Evolutionary conservation across 2,888 invertebrate species (phyloP).

Genomic region (Hyppa rectilinea): DNA sequence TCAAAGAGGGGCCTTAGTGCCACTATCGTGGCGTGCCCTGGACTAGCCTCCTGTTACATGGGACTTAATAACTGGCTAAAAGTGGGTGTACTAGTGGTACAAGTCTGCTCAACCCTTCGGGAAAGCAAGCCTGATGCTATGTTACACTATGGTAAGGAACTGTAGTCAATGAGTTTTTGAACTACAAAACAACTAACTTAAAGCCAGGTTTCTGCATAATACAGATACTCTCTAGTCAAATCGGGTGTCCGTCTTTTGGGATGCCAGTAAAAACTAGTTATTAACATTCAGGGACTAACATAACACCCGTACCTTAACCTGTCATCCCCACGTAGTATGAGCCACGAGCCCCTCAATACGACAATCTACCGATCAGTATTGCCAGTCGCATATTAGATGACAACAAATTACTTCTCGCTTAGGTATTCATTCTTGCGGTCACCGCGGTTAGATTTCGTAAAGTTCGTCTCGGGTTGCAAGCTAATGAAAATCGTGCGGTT

Average conservation of each 20-base stretch:
- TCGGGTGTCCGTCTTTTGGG: background rate
- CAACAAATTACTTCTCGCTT: conserved; percentile 37
- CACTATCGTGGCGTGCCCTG: no score
- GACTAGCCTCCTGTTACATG: no score
- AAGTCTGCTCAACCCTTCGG: no score
- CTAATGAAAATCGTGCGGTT: conserved; percentile 44
- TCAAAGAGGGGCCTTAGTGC: no score
- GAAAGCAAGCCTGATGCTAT: no score
- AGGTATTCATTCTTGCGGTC: conserved; percentile 34
- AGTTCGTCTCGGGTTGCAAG: conserved; percentile 29
- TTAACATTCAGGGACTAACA: background rate
- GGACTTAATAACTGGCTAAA: no score
- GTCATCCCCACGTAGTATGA: background rate
- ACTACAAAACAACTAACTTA: background rate
- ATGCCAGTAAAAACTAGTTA: background rate
- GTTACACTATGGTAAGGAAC: no score
- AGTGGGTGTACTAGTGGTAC: no score
- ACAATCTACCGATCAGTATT: conserved; percentile 9
- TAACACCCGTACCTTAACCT: background rate
- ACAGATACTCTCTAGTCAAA: background rate
- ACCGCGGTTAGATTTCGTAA: conserved; percentile 36
- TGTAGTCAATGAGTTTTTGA: background rate
- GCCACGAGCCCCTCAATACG: background rate
- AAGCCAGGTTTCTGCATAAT: background rate
- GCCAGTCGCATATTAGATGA: conserved; percentile 8